Conservation (phyloP, 2,113 vertebrate species). For the Anser cygnoides region DNA sequence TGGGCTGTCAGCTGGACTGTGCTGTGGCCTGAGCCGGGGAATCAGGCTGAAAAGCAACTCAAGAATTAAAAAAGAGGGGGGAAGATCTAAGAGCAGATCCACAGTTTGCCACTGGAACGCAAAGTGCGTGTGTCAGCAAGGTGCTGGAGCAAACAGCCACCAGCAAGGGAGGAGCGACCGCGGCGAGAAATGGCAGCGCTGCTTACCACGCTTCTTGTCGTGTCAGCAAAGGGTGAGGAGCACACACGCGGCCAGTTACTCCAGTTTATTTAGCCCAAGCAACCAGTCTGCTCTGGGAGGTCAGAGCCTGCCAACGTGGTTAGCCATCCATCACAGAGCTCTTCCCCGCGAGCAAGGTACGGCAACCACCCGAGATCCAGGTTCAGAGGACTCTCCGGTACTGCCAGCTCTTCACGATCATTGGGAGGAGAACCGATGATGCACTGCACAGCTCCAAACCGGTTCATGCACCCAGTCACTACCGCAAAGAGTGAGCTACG, state of each 20-base stretch:
- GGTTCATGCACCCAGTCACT: neutral
- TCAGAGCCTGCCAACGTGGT: neutral
- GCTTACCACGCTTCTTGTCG: accelerated
- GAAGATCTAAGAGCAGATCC: neutral
- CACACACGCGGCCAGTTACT: neutral
- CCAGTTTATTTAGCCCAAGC: neutral
- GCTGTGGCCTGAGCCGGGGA: neutral
- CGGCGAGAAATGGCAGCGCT: neutral
- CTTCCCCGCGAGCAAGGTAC: neutral
- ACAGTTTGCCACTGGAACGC: neutral
- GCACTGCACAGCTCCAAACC: neutral
- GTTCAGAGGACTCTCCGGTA: neutral
- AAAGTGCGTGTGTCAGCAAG: accelerated
- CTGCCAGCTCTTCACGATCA: neutral
- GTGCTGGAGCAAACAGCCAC: neutral
- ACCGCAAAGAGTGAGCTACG: neutral
- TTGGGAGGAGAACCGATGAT: neutral
- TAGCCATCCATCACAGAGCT: too few relatives aligned
- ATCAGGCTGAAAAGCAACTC: neutral
- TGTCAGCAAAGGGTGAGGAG: neutral
- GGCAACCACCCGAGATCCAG: neutral
- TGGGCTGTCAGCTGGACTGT: neutral
- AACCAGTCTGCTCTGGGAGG: neutral
- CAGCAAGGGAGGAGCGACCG: neutral
- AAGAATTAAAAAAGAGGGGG: neutral